Conservation (phyloP, 53 echinoderm and acorn worm species). For the Luidia sarsii region DNA sequence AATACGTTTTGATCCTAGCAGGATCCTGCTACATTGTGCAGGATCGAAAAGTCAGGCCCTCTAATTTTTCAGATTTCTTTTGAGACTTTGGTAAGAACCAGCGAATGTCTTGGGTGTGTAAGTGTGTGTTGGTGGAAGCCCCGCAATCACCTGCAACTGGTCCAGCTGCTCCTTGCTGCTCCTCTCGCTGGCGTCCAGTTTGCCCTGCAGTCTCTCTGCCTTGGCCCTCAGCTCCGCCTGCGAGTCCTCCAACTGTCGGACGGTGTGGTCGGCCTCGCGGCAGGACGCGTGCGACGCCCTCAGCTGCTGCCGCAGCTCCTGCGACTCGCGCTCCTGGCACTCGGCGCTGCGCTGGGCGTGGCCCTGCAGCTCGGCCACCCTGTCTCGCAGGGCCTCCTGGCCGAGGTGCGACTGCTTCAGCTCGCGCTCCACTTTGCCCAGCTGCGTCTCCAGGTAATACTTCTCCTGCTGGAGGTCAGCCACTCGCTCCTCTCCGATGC, state of each 20-base stretch:
- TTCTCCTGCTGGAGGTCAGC: slow-evolving; percentile 87
- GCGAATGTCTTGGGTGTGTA: no score
- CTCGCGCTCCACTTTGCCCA: slow-evolving; percentile 76
- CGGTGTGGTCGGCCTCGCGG: slow-evolving; percentile 56
- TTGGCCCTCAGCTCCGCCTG: slow-evolving; percentile 33
- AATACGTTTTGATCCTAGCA: no score
- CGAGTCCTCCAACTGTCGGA: slow-evolving; percentile 48
- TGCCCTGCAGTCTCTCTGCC: slow-evolving; percentile 23
- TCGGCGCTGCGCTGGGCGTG: slow-evolving; percentile 10
- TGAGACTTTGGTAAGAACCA: no score
- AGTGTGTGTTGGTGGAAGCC: no score
- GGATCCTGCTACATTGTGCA: no score
- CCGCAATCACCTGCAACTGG: slow-evolving; percentile 41
- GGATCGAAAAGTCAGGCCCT: no score
- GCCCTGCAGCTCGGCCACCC: slow-evolving; percentile 46
- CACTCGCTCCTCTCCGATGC: slow-evolving; percentile 76
- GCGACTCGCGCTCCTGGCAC: slow-evolving; percentile 31
- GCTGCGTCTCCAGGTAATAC: slow-evolving; percentile 82
- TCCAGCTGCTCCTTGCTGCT: slow-evolving; percentile 18
- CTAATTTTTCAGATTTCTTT: no score
- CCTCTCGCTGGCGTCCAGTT: slow-evolving; percentile 20
- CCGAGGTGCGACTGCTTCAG: slow-evolving; percentile 62
- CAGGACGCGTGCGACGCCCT: slow-evolving; percentile 15
- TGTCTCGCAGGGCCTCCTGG: slow-evolving; percentile 36
- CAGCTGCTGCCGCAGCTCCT: slow-evolving; percentile 31